Base-by-base conservation (phyloP, 2,888 invertebrate species). In the Lepetodrilus schrolli region DNA sequence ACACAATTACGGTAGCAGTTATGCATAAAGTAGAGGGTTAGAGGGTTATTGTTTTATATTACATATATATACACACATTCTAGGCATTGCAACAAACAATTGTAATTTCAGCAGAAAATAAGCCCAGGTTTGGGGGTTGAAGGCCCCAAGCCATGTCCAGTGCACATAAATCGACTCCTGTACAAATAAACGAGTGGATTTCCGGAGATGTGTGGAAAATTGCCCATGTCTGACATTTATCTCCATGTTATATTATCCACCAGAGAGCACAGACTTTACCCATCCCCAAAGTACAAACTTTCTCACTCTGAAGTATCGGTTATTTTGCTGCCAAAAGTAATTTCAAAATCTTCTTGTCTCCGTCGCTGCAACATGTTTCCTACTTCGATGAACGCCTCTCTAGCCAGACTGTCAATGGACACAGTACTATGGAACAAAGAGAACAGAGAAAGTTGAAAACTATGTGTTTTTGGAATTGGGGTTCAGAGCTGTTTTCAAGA, bases 351-450 rank as follows among this genome's bases (percentile, higher is more conserved):
- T 80, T 93, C 92, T 84, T 93, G 93, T 58, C 94, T 92, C 8
- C 94, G 91, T 47, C 92, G 91, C 90, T 94, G 93, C 48, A 94
- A 88, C 82, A 93, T 91, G 78, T 92, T 93, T 0, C 94, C 94
- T 78, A 94, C 93, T 86, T 93, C 93, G 48, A 91, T 91, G 83
- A 94, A 94, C 21, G 94, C 92, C 83, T 93, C 93, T 79, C 93
- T 92, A 2, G 94, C 94, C 93, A 89, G 48, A 23, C 78, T 78
- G 34, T 87, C 84, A 4, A 89, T 78, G 10, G 74, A 77, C 50
- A 75, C 66, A 4, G 75, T 50, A 65, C 88, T 89, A 70, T 2
- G 72, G 72, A 66, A 23, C 66, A 10, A 43, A 66, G 66, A 37
- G 36, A 71, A 17, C 70, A 17, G 37, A 23, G 47, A 37, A 10